Percentiles rank a stretch among this genome's conserved stretches.
Conservation (phyloP, 2,113 vertebrate species). For the Takifugu flavidus region DNA sequence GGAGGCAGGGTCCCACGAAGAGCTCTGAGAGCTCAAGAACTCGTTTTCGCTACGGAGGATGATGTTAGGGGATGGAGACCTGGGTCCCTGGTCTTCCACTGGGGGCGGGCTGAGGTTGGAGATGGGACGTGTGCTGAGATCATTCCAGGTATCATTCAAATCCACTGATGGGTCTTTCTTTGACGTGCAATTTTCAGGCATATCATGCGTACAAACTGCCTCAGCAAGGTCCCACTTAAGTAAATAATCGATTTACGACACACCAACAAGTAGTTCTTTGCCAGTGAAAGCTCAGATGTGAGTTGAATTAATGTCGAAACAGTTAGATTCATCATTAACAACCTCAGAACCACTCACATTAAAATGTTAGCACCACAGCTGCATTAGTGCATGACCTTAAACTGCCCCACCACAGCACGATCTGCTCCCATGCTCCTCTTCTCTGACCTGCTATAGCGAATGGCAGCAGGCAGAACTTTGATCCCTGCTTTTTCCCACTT, state of each 20-base stretch:
- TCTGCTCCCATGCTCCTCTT: slow-evolving; percentile 24
- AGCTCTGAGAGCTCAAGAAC: slow-evolving; percentile 75
- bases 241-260: too few relatives aligned
- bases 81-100: slow-evolving; percentile 66
- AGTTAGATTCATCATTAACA: slow-evolving; percentile 11
- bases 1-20: slow-evolving; percentile 74
- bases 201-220: not conserved
- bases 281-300: too few relatives aligned
- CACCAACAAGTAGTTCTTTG: slow-evolving; percentile 7
- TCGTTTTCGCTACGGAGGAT: slow-evolving; percentile 85
- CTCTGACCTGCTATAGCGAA: slow-evolving; percentile 89
- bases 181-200: not conserved
- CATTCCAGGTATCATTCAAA: slow-evolving; percentile 7
- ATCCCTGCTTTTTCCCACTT: slow-evolving; percentile 87
- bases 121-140: slow-evolving; percentile 6
- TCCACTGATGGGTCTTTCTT: not conserved
- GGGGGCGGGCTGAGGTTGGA: slow-evolving; percentile 49
- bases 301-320: not conserved
- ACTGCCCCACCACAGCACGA: slow-evolving; percentile 8
- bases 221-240: too few relatives aligned
- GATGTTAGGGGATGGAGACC: slow-evolving; percentile 74
- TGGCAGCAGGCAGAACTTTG: slow-evolving; percentile 85
- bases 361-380: slow-evolving; percentile 3
- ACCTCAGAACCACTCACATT: not conserved
- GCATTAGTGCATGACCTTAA: slow-evolving; percentile 33